Evolutionary conservation across 2,888 invertebrate species (phyloP).

Genomic region (Tetramorium bicarinatum): DNA sequence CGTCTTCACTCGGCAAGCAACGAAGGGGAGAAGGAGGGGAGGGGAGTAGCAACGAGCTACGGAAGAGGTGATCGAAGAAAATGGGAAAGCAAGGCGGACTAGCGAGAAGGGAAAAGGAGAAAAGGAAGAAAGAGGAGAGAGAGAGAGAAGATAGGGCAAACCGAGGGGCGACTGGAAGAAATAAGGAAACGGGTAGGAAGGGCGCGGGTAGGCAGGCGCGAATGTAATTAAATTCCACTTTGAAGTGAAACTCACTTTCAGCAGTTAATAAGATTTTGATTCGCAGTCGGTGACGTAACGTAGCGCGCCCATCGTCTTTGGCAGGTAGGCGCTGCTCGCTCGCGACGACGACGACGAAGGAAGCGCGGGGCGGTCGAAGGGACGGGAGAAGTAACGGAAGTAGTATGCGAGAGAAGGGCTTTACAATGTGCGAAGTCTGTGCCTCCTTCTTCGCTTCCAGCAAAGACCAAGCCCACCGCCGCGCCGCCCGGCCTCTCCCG

Average conservation of each 20-base stretch:
- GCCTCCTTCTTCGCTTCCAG: constrained; percentile 59
- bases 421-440: constrained; percentile 60
- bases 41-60: constrained; percentile 3
- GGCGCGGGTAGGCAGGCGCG: constrained; percentile 71
- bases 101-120: constrained; percentile 16
- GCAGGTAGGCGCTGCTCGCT: constrained; percentile 58
- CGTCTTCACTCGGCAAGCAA: constrained; percentile 64
- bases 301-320: constrained; percentile 67
- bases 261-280: constrained; percentile 83
- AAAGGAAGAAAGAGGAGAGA: constrained; percentile 15
- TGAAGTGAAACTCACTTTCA: constrained; percentile 81
- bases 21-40: not conserved
- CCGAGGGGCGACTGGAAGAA: constrained; percentile 61
- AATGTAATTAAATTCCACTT: constrained; percentile 82
- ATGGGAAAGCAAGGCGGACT: constrained; percentile 46
- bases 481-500: constrained; percentile 27
- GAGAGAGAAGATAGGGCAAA: constrained; percentile 51
- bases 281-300: constrained; percentile 77
- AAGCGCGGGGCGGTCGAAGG: not conserved
- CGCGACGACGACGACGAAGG: constrained; percentile 17
- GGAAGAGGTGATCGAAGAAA: constrained; percentile 54
- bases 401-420: constrained; percentile 60
- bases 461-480: constrained; percentile 44
- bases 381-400: constrained; percentile 42
- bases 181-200: constrained; percentile 68